Base-by-base conservation (phyloP, 2,888 invertebrate genomes). In the Torymus tubicola region DNA sequence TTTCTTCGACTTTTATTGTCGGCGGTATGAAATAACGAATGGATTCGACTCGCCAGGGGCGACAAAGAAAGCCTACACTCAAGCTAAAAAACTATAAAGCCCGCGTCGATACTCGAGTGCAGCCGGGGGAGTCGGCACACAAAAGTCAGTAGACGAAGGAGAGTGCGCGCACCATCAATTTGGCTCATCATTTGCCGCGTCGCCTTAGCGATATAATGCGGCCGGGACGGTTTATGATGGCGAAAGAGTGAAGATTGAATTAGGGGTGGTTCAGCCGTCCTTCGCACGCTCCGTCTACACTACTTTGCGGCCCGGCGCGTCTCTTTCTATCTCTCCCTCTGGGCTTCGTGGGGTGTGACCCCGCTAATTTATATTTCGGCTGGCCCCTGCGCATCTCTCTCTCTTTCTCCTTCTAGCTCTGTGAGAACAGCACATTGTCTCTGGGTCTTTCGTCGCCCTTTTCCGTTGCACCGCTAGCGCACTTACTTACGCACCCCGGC, bases 171-270 rank as follows among this genome's bases (percentile, higher is more conserved):
- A 72, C 52, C 18, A 65, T 65, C 50, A 70, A 77, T 70, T 78
- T 71, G 64, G 42, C 53, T 65, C 24, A 14, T 72, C 31, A 60
- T 58, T n/a, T 52, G 58, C 53, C 31, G 52, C 52, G 5, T 42
- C 42, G 55, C n/a, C 58, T 14, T 1, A 13, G 61, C 58, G 50
- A 21, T 21, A 21, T 12, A 13, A 67, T 31, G 67, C 60, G 52
- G 42, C 42, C 42, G 52, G 76, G 78, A 60, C 31, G 80, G 73
- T 83, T 82, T 80, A 82, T 81, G 81, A 83, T 78, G 79, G 82
- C 74, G 84, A 86, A 85, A 85, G 84, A 84, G 85, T 83, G 82
- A 85, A 85, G 84, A 83, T 85, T 83, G 83, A 81, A 82, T 84
- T 83, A 81, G 85, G 83, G 84, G 81, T 81, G 79, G 80, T 65